phyloP scores from a whole-genome alignment of 2,797 vertebrate species.

The Xerus rutilus region DNA sequence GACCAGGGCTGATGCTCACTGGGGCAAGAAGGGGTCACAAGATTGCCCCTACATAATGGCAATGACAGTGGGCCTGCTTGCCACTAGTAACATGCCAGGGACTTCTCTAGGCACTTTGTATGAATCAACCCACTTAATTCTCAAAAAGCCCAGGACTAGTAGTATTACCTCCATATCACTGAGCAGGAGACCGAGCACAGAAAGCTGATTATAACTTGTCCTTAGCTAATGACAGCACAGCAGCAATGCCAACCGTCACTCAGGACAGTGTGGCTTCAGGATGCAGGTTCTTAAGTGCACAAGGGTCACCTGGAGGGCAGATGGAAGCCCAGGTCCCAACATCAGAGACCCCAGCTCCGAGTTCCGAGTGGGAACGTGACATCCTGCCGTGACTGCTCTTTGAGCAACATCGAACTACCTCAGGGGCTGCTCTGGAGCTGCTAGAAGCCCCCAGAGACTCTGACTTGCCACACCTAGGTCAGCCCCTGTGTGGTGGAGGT shows the following conservation, averaged over 20 bases:
- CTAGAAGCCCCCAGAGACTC: background rate
- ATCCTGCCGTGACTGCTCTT: background rate
- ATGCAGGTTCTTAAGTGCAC: background rate
- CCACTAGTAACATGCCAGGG: background rate
- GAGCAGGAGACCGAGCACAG: background rate
- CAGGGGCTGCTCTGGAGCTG: background rate
- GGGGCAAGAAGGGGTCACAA: background rate
- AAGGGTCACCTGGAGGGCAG: background rate
- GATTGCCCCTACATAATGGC: background rate
- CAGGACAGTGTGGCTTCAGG: background rate
- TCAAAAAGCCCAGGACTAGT: background rate
- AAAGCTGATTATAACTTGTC: background rate
- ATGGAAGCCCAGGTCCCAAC: background rate
- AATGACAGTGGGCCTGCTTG: background rate
- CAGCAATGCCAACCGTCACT: background rate
- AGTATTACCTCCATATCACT: background rate
- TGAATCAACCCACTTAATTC: background rate
- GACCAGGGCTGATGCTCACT: background rate
- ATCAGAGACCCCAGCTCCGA: background rate
- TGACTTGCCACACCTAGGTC: background rate
- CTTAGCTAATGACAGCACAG: background rate
- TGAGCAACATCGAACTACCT: background rate
- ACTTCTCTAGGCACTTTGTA: background rate
- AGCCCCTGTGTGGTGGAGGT: background rate
- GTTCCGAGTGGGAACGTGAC: no score